Evolutionary conservation across 2,888 invertebrate species (phyloP).

Genomic region (Epinotia bilunana): DNA sequence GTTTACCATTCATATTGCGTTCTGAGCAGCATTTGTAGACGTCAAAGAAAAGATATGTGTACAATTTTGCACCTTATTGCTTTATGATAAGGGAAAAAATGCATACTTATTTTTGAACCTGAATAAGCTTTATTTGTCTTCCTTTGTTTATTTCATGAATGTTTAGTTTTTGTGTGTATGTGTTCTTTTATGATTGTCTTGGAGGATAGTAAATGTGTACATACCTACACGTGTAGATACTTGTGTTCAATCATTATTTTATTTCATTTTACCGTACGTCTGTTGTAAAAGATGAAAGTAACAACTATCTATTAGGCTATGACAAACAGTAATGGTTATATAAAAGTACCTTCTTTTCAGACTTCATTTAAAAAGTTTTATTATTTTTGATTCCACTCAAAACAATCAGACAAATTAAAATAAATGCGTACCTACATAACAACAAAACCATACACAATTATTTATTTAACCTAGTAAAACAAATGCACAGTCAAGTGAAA

Average conservation of each 20-base stretch:
- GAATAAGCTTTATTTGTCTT: neutral
- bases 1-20: neutral
- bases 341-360: neutral
- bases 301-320: neutral
- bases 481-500: no score
- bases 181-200: neutral
- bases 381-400: no score
- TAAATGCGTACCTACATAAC: no score
- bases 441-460: no score
- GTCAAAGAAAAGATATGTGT: neutral
- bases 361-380: neutral
- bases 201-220: neutral
- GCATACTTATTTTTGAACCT: neutral
- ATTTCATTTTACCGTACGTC: no score
- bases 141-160: slow-evolving; percentile 16
- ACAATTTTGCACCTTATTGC: neutral
- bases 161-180: no score
- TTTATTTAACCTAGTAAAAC: no score
- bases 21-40: neutral
- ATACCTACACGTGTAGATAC: neutral
- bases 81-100: neutral
- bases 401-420: no score
- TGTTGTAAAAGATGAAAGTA: neutral
- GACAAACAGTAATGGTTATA: neutral
- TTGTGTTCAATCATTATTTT: no score